A percentile compares a stretch with the other conserved stretches of the same genome.
These are phyloP conservation scores for Schlechtendalia chinensis DNA, from an alignment of 1,140 invertebrate species.

Conservation along the genomic window DNA sequence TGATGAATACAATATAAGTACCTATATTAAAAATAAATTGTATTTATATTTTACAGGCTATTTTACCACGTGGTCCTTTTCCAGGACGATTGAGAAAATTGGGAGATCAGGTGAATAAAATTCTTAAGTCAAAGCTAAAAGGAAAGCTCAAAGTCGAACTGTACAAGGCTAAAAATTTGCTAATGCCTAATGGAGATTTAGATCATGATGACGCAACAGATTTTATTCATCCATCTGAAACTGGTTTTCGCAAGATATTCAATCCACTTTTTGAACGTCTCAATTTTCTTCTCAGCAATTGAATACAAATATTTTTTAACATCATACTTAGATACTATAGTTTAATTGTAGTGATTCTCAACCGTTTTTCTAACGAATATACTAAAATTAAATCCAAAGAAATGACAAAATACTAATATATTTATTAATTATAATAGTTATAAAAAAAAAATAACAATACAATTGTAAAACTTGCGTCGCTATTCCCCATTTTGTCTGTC, in stretches of 20 bases:
- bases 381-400: too few relatives aligned
- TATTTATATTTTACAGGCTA: slow-evolving; percentile 63
- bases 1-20: neutral
- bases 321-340: too few relatives aligned
- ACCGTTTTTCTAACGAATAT: too few relatives aligned
- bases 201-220: slow-evolving; percentile 85
- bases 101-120: slow-evolving; percentile 70
- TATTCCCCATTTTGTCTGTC: too few relatives aligned
- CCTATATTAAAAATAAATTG: neutral
- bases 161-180: slow-evolving; percentile 66
- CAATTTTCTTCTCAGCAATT: neutral
- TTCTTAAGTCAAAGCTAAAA: slow-evolving; percentile 65
- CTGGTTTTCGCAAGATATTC: slow-evolving; percentile 79
- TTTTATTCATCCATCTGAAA: slow-evolving; percentile 79
- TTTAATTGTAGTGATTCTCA: too few relatives aligned
- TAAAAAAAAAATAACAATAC: too few relatives aligned
- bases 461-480: too few relatives aligned
- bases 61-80: slow-evolving; percentile 78
- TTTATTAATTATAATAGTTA: too few relatives aligned
- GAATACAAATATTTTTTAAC: neutral
- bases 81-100: slow-evolving; percentile 76
- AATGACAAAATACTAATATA: too few relatives aligned
- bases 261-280: slow-evolving; percentile 26
- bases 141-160: slow-evolving; percentile 66
- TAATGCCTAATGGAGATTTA: slow-evolving; percentile 75